A percentile compares a stretch with the other conserved stretches of the same genome.
These are phyloP conservation scores for Phodopus roborovskii DNA, from an alignment of 2,113 vertebrate species.

Conservation along the genomic window DNA sequence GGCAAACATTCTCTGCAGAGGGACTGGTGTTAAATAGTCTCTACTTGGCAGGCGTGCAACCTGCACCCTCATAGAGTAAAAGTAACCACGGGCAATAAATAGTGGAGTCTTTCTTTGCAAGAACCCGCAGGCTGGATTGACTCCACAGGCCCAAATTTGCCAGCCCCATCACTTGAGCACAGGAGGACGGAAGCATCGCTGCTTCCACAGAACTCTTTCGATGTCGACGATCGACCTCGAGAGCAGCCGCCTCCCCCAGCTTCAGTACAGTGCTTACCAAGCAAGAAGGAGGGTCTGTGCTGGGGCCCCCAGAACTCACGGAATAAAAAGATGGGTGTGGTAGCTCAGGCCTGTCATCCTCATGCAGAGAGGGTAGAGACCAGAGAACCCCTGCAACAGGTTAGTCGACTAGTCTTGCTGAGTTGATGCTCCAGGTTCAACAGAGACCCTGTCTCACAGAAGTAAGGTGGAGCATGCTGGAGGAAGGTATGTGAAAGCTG, in stretches of 20 bases:
- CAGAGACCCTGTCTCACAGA: neutral
- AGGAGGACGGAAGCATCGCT: neutral
- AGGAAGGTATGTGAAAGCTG: neutral
- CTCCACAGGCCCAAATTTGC: neutral
- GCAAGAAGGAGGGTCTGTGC: neutral
- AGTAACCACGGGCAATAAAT: neutral
- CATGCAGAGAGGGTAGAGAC: neutral
- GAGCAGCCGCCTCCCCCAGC: too few relatives aligned
- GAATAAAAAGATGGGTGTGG: neutral
- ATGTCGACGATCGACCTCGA: neutral
- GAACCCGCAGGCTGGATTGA: neutral
- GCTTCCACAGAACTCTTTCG: neutral
- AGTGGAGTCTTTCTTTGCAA: neutral
- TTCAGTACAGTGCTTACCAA: neutral
- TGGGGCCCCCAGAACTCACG: neutral
- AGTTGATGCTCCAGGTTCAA: neutral
- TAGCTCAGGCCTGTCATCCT: neutral
- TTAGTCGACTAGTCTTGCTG: neutral
- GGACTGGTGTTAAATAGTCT: neutral
- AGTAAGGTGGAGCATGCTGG: neutral
- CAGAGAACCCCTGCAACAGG: neutral
- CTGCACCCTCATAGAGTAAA: neutral
- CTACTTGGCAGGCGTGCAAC: neutral
- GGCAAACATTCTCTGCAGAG: neutral
- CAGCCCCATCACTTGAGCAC: neutral